A percentile compares a stretch with the other conserved stretches of the same genome.
Evolutionary conservation across 2,888 invertebrate species (phyloP).

Genomic region (Corythucha ciliata): DNA sequence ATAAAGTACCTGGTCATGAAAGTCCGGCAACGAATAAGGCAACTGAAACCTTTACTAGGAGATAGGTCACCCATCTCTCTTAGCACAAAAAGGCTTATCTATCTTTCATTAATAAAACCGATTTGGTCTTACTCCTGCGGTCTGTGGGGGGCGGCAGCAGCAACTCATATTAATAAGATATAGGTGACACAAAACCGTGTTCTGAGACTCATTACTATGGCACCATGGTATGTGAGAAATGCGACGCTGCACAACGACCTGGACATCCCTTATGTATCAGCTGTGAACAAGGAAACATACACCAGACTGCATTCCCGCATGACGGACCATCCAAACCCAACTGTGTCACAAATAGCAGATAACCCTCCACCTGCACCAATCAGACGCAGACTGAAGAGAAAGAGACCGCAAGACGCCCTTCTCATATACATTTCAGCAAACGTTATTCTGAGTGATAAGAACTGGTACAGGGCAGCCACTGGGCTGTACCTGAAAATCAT

Average conservation of each 20-base stretch:
- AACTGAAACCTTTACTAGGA: slow-evolving; percentile 1
- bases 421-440: neutral
- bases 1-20: too few species aligned
- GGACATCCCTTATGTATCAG: neutral
- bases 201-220: slow-evolving; percentile 1
- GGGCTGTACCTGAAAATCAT: too few species aligned
- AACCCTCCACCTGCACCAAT: too few species aligned
- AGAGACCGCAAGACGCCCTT: slow-evolving; percentile 1
- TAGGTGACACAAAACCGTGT: too few species aligned
- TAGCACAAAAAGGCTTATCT: slow-evolving; percentile 4
- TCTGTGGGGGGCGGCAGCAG: too few species aligned
- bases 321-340: neutral
- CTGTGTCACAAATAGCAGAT: neutral
- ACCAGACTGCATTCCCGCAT: neutral
- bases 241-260: slow-evolving; percentile 2
- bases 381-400: slow-evolving; percentile 3
- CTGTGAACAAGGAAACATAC: neutral
- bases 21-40: too few species aligned
- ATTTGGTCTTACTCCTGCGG: neutral
- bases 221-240: neutral
- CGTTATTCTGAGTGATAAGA: too few species aligned
- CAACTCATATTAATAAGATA: too few species aligned
- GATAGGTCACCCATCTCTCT: neutral
- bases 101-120: neutral
- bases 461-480: too few species aligned